phyloP scores from a whole-genome alignment of 2,888 invertebrate genomes.

The Autographa pulchrina region DNA sequence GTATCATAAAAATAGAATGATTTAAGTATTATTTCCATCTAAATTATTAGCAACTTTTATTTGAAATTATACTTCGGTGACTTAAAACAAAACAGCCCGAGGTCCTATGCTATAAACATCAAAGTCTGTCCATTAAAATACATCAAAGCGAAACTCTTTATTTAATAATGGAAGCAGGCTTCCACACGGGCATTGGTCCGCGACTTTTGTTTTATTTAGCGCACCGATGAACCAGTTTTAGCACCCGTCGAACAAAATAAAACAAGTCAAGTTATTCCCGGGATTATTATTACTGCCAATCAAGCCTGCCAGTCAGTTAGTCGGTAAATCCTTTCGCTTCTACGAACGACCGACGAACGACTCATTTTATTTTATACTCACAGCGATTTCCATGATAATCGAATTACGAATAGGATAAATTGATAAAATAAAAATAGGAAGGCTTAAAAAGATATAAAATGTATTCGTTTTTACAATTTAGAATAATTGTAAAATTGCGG shows the following conservation, averaged over 20 bases:
- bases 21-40: neutral
- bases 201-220: slow-evolving; percentile 6
- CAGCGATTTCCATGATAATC: neutral
- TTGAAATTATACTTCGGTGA: neutral
- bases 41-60: neutral
- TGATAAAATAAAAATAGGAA: neutral
- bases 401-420: neutral
- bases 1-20: too few species aligned
- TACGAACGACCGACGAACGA: neutral
- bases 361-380: slow-evolving; percentile 1
- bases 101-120: neutral
- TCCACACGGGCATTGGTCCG: slow-evolving; percentile 5
- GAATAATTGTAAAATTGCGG: neutral
- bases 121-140: slow-evolving; percentile 4
- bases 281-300: slow-evolving; percentile 16
- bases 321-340: slow-evolving; percentile 12
- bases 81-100: neutral
- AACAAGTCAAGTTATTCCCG: slow-evolving; percentile 14
- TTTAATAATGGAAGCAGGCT: neutral
- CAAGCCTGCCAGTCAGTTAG: slow-evolving; percentile 10
- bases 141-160: slow-evolving; percentile 1
- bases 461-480: neutral
- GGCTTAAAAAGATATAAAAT: neutral
- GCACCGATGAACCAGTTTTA: slow-evolving; percentile 12
- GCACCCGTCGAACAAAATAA: slow-evolving; percentile 14